These are phyloP conservation scores for Oenanthe oenanthe DNA, from an alignment of 2,113 vertebrate genomes.

Conservation along the genomic window DNA sequence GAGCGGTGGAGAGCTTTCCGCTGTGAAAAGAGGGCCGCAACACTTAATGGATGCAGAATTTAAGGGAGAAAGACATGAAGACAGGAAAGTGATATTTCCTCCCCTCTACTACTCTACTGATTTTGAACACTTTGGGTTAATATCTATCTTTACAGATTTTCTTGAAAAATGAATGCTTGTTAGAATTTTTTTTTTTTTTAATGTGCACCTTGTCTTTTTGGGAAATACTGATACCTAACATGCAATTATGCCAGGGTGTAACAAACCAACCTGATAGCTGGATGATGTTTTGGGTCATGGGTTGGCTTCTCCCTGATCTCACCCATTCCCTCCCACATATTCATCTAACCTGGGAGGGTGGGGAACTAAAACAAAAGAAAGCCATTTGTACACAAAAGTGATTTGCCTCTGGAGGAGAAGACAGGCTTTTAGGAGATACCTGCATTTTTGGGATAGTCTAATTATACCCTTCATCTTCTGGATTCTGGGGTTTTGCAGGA, in stretches of 20 bases:
- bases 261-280: neutral
- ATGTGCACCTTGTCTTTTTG: neutral
- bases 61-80: neutral
- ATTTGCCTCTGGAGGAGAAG: neutral
- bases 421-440: neutral
- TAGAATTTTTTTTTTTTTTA: neutral
- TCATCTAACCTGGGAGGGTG: neutral
- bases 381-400: neutral
- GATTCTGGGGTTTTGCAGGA: neutral
- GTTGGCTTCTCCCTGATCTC: neutral
- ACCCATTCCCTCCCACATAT: rapidly evolving
- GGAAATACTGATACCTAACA: rapidly evolving
- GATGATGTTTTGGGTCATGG: neutral
- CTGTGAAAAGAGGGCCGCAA: neutral
- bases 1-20: rapidly evolving
- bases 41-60: neutral
- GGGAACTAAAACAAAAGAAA: neutral
- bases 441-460: neutral
- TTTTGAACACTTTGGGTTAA: neutral
- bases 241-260: rapidly evolving
- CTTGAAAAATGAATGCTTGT: neutral
- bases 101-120: rapidly evolving
- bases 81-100: rapidly evolving
- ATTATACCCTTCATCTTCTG: neutral
- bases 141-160: neutral